Evolutionary conservation across 1,140 invertebrate species (phyloP), one percentile per base, ranked within the genome.

Genomic region (Papilio aristodemus): DNA sequence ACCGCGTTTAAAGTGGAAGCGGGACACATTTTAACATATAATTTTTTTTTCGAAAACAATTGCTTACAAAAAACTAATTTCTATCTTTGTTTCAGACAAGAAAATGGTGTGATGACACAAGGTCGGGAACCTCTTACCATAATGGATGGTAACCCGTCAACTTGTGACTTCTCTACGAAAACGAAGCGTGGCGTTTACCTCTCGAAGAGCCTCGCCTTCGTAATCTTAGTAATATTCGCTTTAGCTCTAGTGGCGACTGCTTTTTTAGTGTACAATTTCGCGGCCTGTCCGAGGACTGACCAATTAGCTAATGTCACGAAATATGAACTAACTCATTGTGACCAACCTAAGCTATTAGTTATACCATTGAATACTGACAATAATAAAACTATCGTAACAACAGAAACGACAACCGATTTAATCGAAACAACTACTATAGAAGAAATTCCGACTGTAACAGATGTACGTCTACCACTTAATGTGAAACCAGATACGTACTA

Each of bases 401-500:
- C 87, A 71, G 83, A 85, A 73, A 77, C 77, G 0, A 84, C 77
- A 54, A 85, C 75, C 38, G 70, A 19, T 68, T 50, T 71, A 27
- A 8, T 75, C 7, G 77, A 79, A 43, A 70, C 67, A 43, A 80
- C 71, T 62, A 80, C 78, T 54, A 69, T 72, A 66, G 75, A 79
- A 41, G 68, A 80, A 11, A 75, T 77, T 50, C 68, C 67, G 10
- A 69, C 76, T 38, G 89, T 92, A 19, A 77, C 92, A 13, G 93
- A 96, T 82, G 94, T 96, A 4, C 92, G 95, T 74, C 85, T 96
- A 68, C 95, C 96, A 0, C 93, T 81, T 43, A 92, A 93, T 43
- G 89, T 97, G 0, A 82, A 92, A 14, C 96, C 96, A 0, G 84
- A 95, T 19, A 93, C 92, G 4, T 97, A 97, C 77, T 93, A 94